Evolutionary conservation across 2,113 vertebrate species (phyloP), one percentile per base, ranked within the genome.

Genomic region (Cavia aperea): DNA sequence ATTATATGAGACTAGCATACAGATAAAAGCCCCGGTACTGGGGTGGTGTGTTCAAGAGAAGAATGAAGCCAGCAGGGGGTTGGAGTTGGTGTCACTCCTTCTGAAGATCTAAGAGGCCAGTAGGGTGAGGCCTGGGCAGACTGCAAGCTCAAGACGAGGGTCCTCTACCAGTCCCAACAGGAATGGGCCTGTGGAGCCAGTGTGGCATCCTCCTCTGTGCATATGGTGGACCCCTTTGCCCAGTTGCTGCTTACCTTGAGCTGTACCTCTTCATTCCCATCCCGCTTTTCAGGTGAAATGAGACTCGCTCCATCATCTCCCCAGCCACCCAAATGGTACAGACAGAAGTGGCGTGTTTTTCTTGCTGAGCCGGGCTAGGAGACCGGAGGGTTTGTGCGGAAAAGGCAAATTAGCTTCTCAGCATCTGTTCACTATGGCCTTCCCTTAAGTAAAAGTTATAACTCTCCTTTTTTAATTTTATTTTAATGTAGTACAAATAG

Each of bases 1-100:
- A 93, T 90, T 94, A 49, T 63, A 86, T 82, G 87, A 88, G 81
- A 81, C 43, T n/a, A 54, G 36, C 12, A 5, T 81, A 66, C 65
- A 79, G 81, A 91, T 54, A 94, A 90, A 94, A 73, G 43, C 70
- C 66, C 24, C 43, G 24, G 13, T 58, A 43, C 56, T 63, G 58
- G 73, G 72, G 36, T 56, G 56, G 62, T 81, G 46, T 82, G 82
- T 85, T 51, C 66, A 86, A 84, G 65, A 90, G 87, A 94, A 39
- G 79, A 87, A 86, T 21, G 58, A 85, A 93, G 33, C 31, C 89
- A 87, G 63, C 82, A 23, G 91, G 75, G 6, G 14, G 21, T 23
- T 68, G 63, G 54, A 78, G 62, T 51, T 43, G 46, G 26, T 3
- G 33, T 72, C 93, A 31, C 46, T 62, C 14, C 56, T 31, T 2